Base-by-base conservation (phyloP, 30 jellyfish, hydroid and myxozoan genomes). In the Mastigias papua region DNA sequence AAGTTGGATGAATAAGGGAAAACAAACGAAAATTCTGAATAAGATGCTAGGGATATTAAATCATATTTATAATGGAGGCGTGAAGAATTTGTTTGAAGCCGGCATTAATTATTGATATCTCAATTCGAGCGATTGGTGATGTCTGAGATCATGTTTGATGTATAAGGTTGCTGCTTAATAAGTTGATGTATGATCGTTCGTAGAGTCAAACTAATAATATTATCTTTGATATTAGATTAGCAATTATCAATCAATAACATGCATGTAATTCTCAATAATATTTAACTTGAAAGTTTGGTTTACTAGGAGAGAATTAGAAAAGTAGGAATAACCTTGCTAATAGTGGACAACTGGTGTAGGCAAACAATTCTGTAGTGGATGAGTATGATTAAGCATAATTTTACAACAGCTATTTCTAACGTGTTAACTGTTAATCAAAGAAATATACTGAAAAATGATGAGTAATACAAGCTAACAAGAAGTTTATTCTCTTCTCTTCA, bases 81-180 rank as follows among this genome's bases (percentile, higher is more conserved):
- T 54, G 67, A 16, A 11, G 27, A 21, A n/a, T n/a, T 21, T 54
- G 67, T 54, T 54, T 54, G 67, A 54, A 54, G 67, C 67, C n/a
- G n/a, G n/a, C n/a, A n/a, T n/a, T n/a, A n/a, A n/a, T n/a, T n/a
- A n/a, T n/a, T n/a, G n/a, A n/a, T n/a, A 54, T 54, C 17, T 25
- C 67, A 10, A 54, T 3, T 21, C 67, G 3, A 19, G 5, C 25
- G 5, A 10, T 54, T 19, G 0, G 9, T 19, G 6, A 5, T 0
- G 5, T 0, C 67, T 21, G 25, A 54, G 25, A 54, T 54, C 67
- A 58, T 6, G 27, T 37, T 73, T 73, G 84, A 73, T 73, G 84
- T 20, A 33, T 73, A 73, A 73, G 84, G 84, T 69, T 73, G 84
- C 84, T 1, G n/a, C 25, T 42, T 8, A 42, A 42, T n/a, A 42